These are phyloP conservation scores for Tinamus guttatus DNA, from an alignment of 2,113 vertebrate species.

Conservation along the genomic window DNA sequence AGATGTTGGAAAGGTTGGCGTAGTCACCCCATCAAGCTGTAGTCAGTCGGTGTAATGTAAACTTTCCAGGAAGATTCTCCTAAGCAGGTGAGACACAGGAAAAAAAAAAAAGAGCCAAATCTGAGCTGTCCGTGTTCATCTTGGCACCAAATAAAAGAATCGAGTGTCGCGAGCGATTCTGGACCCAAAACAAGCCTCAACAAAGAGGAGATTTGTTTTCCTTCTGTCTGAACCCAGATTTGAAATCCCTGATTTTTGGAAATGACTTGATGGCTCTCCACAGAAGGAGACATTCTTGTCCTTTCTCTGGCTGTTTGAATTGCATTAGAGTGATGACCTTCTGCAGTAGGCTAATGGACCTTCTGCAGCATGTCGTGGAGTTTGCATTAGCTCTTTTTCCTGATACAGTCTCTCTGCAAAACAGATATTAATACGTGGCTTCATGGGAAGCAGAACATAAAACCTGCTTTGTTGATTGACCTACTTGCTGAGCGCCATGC, in stretches of 20 bases:
- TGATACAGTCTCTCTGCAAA: neutral
- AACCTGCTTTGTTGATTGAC: neutral
- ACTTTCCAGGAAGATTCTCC: neutral
- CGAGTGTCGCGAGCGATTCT: neutral
- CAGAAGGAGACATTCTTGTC: neutral
- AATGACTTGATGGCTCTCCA: neutral
- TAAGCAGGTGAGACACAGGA: neutral
- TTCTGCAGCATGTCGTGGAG: accelerated
- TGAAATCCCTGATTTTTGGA: neutral
- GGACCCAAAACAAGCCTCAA: neutral
- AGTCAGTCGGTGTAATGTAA: neutral
- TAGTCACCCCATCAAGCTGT: too few relatives aligned
- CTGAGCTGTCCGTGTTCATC: neutral
- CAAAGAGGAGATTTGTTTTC: neutral
- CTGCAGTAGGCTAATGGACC: too few relatives aligned
- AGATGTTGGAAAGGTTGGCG: neutral
- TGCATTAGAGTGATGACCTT: accelerated
- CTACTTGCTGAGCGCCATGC: accelerated
- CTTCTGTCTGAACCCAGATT: accelerated
- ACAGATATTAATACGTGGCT: accelerated
- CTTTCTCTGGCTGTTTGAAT: neutral
- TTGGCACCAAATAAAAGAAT: neutral
- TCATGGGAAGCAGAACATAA: accelerated
- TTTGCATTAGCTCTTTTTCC: neutral
- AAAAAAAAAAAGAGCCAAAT: neutral